phyloP scores from a whole-genome alignment of 2,113 vertebrate genomes.

The Peromyscus polionotus region DNA sequence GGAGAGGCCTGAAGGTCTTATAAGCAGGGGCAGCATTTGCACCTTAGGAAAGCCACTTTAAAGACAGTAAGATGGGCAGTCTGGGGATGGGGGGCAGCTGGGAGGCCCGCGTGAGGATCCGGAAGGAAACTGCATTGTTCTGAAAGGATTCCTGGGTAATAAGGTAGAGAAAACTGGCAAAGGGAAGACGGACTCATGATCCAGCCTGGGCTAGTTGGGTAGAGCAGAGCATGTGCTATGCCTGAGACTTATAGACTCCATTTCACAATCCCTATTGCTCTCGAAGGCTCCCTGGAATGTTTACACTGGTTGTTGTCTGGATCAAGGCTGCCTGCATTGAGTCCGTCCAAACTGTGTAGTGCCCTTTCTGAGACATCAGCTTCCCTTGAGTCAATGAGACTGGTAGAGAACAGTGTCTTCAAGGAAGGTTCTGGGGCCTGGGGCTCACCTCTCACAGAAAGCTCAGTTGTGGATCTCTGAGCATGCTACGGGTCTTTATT shows the following conservation, averaged over 20 bases:
- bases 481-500: slow-evolving; percentile 44
- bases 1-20: background rate
- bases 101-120: background rate
- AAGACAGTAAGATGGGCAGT: background rate
- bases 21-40: background rate
- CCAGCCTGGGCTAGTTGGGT: background rate
- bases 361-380: background rate
- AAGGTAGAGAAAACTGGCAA: background rate
- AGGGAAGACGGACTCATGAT: background rate
- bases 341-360: background rate
- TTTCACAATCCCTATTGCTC: background rate
- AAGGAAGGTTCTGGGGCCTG: background rate
- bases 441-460: background rate
- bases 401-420: background rate
- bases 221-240: accelerated
- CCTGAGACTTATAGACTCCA: background rate
- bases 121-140: background rate
- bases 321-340: background rate
- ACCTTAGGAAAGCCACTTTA: background rate
- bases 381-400: background rate
- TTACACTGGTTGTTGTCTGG: background rate
- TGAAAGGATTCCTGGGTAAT: background rate
- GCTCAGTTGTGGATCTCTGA: background rate
- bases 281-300: background rate
- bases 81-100: background rate